phyloP scores from a whole-genome alignment of 2,888 invertebrate species.

The Myathropa florea region DNA sequence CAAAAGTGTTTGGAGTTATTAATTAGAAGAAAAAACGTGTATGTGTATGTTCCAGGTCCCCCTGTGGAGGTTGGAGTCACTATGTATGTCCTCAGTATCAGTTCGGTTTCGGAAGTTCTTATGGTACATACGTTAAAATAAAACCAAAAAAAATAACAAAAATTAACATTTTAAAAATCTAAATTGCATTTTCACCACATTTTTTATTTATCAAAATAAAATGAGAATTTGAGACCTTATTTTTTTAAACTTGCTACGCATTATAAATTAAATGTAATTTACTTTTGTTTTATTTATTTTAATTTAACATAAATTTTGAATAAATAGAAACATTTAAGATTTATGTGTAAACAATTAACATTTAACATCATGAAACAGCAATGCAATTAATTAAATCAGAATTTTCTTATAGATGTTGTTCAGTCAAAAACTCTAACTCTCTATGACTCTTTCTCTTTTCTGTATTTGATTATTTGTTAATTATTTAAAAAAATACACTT shows the following conservation, averaged over 20 bases:
- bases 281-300: constrained; percentile 19
- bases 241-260: constrained; percentile 71
- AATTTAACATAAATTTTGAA: constrained; percentile 52
- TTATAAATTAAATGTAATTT: constrained; percentile 51
- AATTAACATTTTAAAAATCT: constrained; percentile 64
- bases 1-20: constrained; percentile 59
- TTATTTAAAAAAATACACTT: constrained; percentile 20
- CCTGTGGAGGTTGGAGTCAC: constrained; percentile 99
- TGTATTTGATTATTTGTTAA: constrained; percentile 32
- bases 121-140: constrained; percentile 87
- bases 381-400: constrained; percentile 71
- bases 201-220: constrained; percentile 52
- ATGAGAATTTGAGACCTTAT: constrained; percentile 47
- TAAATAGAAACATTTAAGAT: constrained; percentile 63
- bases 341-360: constrained; percentile 58
- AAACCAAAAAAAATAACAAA: constrained; percentile 54
- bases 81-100: constrained; percentile 99
- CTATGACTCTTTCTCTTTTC: constrained; percentile 60
- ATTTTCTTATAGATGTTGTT: constrained; percentile 71
- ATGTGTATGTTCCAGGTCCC: constrained; percentile 90
- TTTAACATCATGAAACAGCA: constrained; percentile 62
- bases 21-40: constrained; percentile 76
- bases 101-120: constrained; percentile 98
- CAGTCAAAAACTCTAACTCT: constrained; percentile 67
- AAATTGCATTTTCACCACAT: constrained; percentile 71